Evolutionary conservation across 2,113 vertebrate species (phyloP).

Genomic region (Callorhinus ursinus): DNA sequence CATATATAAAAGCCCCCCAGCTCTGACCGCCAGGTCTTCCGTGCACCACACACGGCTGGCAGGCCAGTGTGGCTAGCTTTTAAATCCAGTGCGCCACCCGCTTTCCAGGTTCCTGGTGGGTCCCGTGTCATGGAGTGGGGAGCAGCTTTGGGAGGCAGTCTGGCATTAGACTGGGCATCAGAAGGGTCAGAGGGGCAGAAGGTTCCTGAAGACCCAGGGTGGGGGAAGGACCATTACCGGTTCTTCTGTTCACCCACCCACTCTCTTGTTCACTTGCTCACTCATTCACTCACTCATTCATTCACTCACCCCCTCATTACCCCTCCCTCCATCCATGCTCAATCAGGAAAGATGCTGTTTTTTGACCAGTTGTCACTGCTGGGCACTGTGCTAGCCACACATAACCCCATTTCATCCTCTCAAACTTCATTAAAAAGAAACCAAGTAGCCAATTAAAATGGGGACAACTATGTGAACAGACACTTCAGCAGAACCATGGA

Average conservation of each 20-base stretch:
- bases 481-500: not conserved
- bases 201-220: not conserved
- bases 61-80: not conserved
- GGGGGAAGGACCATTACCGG: too few relatives aligned
- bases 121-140: not conserved
- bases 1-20: not conserved
- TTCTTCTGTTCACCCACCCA: fast-evolving
- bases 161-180: not conserved
- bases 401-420: too few relatives aligned
- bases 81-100: not conserved
- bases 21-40: not conserved
- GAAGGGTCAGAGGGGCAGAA: too few relatives aligned
- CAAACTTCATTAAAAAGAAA: not conserved
- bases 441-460: not conserved
- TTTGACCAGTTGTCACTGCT: not conserved
- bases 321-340: fast-evolving
- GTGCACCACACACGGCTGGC: not conserved
- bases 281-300: too few relatives aligned
- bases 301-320: fast-evolving
- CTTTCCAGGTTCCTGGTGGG: not conserved
- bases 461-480: not conserved
- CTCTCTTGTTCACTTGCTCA: too few relatives aligned
- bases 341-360: not conserved
- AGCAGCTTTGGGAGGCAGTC: not conserved
- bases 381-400: fast-evolving